These are phyloP conservation scores for Sciurus carolinensis DNA, from an alignment of 2,797 vertebrate species.

Conservation along the genomic window DNA sequence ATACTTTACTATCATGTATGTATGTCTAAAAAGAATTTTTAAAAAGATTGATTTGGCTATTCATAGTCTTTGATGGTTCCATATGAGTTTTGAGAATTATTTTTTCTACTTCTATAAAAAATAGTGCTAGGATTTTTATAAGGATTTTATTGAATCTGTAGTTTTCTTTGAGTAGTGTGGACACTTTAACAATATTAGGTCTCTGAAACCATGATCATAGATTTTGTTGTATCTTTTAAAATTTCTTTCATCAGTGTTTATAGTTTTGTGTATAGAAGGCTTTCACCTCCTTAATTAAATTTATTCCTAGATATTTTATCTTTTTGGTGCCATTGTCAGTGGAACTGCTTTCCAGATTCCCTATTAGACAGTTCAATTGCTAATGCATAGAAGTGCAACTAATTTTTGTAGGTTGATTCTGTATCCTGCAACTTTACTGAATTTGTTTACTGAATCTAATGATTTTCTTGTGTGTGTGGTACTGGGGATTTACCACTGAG, in stretches of 20 bases:
- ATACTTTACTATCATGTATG: no score
- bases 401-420: not conserved
- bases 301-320: not conserved
- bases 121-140: not conserved
- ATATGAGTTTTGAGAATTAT: no score
- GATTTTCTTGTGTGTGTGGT: no score
- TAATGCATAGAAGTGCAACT: not conserved
- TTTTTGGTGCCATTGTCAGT: not conserved
- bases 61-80: no score
- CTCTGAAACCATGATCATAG: not conserved
- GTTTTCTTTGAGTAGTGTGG: not conserved
- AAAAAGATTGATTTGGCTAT: no score
- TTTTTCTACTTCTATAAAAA: no score
- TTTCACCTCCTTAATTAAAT: no score
- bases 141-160: not conserved
- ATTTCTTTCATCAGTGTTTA: not conserved
- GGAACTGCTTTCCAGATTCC: not conserved
- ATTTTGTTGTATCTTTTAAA: not conserved
- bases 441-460: not conserved
- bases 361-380: not conserved
- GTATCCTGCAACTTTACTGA: not conserved
- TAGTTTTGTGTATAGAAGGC: not conserved
- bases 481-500: no score
- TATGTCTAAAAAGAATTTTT: no score
- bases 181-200: not conserved